Percentiles rank a stretch among this genome's conserved stretches.
Conservation (phyloP, 2,113 vertebrate species). For the Scomber japonicus region DNA sequence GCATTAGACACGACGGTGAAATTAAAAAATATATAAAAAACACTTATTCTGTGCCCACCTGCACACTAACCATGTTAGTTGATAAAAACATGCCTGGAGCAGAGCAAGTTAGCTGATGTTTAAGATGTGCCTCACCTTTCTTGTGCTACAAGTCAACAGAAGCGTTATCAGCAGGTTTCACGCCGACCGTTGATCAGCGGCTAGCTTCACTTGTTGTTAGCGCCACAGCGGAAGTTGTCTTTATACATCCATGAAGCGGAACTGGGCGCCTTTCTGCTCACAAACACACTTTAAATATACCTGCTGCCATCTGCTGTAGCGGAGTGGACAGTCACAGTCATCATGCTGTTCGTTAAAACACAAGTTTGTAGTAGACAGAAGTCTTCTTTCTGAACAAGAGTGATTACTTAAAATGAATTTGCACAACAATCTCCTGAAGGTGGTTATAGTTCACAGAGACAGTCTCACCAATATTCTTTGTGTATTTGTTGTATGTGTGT, state of each 20-base stretch:
- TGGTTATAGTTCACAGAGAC: too few species aligned
- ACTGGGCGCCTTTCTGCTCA: background rate
- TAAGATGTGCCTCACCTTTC: conserved; percentile 16
- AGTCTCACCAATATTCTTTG: too few species aligned
- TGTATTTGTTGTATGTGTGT: too few species aligned
- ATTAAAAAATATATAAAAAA: background rate
- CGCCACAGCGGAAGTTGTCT: background rate
- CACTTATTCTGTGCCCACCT: fast-evolving
- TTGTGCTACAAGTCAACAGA: background rate
- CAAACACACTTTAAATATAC: background rate
- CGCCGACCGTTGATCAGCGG: background rate
- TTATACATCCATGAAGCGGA: background rate
- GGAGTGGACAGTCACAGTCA: background rate
- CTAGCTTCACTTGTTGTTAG: conserved; percentile 50
- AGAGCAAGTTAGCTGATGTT: too few species aligned
- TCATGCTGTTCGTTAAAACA: too few species aligned
- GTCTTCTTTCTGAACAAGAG: background rate
- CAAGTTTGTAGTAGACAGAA: too few species aligned
- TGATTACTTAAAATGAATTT: too few species aligned
- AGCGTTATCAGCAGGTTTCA: conserved; percentile 1
- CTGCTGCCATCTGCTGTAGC: conserved; percentile 25
- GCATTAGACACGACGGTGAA: conserved; percentile 6
- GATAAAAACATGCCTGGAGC: fast-evolving
- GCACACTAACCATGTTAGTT: fast-evolving
- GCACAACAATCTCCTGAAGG: too few species aligned